Evolutionary conservation across 2,888 invertebrate genomes (phyloP).

Genomic region (Microchrysa polita): DNA sequence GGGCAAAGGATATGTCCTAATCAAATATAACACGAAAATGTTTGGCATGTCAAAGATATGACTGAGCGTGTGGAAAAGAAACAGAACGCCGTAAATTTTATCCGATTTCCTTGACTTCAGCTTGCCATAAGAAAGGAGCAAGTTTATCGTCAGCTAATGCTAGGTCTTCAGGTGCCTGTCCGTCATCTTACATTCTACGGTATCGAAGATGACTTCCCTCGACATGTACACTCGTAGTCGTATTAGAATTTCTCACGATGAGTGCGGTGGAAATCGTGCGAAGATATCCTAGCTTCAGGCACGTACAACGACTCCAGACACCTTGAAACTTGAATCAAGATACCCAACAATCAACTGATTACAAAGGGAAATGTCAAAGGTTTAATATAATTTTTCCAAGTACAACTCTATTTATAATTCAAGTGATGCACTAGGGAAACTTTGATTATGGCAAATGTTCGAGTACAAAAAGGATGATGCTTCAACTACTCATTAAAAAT

Average conservation of each 20-base stretch:
- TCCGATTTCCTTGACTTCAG: not conserved
- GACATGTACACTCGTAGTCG: too few relatives aligned
- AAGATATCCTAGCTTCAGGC: not conserved
- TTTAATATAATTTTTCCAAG: conserved; percentile 7
- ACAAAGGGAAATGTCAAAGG: conserved; percentile 27
- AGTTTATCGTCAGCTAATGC: too few relatives aligned
- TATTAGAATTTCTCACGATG: not conserved
- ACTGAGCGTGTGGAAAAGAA: not conserved
- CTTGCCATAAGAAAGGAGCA: not conserved
- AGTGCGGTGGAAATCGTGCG: conserved; percentile 19
- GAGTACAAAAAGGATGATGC: too few relatives aligned
- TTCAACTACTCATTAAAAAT: too few relatives aligned
- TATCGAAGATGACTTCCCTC: conserved; percentile 9
- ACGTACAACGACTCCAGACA: not conserved
- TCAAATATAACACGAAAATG: not conserved
- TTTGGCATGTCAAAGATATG: not conserved
- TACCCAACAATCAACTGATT: conserved; percentile 35
- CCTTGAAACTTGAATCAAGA: not conserved
- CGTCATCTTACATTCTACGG: too few relatives aligned
- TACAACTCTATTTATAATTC: conserved; percentile 23
- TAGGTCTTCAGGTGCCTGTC: too few relatives aligned
- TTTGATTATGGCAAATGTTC: too few relatives aligned
- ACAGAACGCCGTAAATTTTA: conserved; percentile 3
- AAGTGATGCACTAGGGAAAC: not conserved
- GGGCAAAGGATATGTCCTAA: not conserved